phyloP scores from a whole-genome alignment of 2,797 vertebrate genomes.

The Amphiprion clarkii region DNA sequence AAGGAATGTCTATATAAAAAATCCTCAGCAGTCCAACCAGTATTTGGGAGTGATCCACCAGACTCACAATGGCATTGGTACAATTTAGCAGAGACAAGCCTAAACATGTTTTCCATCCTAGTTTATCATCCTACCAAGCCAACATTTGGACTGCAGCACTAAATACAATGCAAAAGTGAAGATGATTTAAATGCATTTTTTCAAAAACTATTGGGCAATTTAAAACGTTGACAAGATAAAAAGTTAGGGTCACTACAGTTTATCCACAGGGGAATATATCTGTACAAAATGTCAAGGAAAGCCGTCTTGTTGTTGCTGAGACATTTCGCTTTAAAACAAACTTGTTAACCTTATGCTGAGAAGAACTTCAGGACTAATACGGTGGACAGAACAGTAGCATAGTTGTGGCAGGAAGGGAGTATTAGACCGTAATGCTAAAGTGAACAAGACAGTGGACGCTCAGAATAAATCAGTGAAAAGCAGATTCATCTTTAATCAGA shows the following conservation, averaged over 20 bases:
- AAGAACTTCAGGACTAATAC: neutral
- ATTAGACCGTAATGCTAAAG: constrained; percentile 9
- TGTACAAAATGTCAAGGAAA: too few relatives aligned
- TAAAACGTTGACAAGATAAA: neutral
- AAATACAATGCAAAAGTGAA: neutral
- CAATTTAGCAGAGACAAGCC: neutral
- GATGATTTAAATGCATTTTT: neutral
- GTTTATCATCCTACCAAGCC: neutral
- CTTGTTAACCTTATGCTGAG: too few relatives aligned
- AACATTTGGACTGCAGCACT: neutral
- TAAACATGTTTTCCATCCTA: neutral
- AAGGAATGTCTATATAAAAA: neutral
- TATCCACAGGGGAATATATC: too few relatives aligned
- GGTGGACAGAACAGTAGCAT: neutral
- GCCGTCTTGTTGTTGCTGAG: too few relatives aligned
- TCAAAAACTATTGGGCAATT: neutral
- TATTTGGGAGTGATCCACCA: neutral
- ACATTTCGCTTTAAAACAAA: too few relatives aligned
- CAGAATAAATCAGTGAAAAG: constrained; percentile 21
- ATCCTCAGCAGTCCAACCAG: neutral
- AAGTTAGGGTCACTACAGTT: neutral
- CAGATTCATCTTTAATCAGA: constrained; percentile 54
- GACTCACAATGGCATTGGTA: neutral
- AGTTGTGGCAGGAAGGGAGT: neutral
- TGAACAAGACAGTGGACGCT: constrained; percentile 1